Evolutionary conservation across 1,140 invertebrate species (phyloP), one percentile per base, ranked within the genome.

Genomic region (Pseudomyrmex pallidus): DNA sequence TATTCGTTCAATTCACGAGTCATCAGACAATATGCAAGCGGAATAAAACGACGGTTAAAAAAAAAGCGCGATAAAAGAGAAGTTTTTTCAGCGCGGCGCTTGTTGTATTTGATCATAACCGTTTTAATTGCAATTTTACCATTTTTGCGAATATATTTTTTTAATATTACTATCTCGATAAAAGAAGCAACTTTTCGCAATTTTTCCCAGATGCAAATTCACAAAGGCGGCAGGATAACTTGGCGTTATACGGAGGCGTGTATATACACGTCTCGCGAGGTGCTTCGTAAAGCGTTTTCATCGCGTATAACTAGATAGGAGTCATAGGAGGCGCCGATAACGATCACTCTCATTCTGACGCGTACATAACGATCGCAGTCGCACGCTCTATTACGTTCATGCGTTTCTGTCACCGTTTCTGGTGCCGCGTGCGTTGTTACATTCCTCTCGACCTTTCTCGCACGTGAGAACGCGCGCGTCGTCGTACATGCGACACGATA

Each of bases 281-380:
- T 12, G 76, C 50, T 4, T 57, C 13, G 44, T 20, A 56, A 68
- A 25, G 46, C 46, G 12, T 56, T 35, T 35, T 17, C n/a, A 4
- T 7, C 35, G n/a, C 44, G 25, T 35, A 35, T 35, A 35, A 35
- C 72, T 46, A 25, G 22, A 35, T 13, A 50, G 62, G 44, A 56
- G 61, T 17, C n/a, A 67, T n/a, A 57, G 48, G 15, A 17, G 35
- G 15, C 64, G 15, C 57, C 54, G 64, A 78, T 78, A 70, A 70
- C n/a, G 64, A 78, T 68, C 15, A 3, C 52, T 59, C 17, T 17
- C 1, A 5, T 10, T 56, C 8, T 46, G 35, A 35, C 35, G 35
- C 35, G 35, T 35, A 2, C 15, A 48, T 50, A 50, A 74, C 44
- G 72, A 50, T 48, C 57, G 57, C 2, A 50, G 25, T 25, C 15